These are phyloP conservation scores for Drosophila paranaensis DNA, from an alignment of 2,888 invertebrate genomes.

Conservation along the genomic window DNA sequence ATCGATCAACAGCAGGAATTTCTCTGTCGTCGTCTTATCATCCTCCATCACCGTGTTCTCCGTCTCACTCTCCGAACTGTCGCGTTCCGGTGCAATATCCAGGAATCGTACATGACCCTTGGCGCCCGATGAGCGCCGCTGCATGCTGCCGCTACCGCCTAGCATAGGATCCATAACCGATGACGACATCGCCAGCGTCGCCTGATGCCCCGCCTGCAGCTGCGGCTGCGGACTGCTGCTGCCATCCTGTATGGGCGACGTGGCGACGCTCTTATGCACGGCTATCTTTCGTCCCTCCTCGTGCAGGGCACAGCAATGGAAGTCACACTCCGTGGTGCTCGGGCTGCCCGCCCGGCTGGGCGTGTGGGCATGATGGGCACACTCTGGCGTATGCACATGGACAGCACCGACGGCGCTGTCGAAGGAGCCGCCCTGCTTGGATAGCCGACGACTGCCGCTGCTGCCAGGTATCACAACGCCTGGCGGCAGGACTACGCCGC, in stretches of 20 bases:
- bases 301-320: constrained; percentile 97
- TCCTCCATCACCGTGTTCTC: constrained; percentile 97
- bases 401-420: constrained; percentile 89
- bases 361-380: constrained; percentile 89
- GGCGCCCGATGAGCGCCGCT: constrained; percentile 86
- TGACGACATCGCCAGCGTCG: constrained; percentile 84
- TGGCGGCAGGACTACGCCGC: constrained; percentile 80
- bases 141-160: constrained; percentile 83
- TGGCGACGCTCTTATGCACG: constrained; percentile 96
- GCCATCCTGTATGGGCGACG: constrained; percentile 95
- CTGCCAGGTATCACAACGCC: constrained; percentile 82
- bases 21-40: constrained; percentile 94
- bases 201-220: constrained; percentile 63
- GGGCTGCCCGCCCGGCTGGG: constrained; percentile 89
- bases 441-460: constrained; percentile 84
- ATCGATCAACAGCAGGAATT: constrained; percentile 96
- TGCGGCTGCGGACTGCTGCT: constrained; percentile 89
- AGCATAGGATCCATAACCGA: constrained; percentile 84
- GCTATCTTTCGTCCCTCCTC: constrained; percentile 96
- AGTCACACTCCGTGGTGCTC: constrained; percentile 93
- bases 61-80: constrained; percentile 96
- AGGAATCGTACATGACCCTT: constrained; percentile 94
- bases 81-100: constrained; percentile 91
- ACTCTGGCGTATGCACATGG: constrained; percentile 93
- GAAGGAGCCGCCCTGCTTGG: constrained; percentile 88